Percentiles rank a stretch among this genome's conserved stretches.
These are phyloP conservation scores for Pissodes strobi DNA, from an alignment of 1,140 invertebrate genomes.

Conservation along the genomic window DNA sequence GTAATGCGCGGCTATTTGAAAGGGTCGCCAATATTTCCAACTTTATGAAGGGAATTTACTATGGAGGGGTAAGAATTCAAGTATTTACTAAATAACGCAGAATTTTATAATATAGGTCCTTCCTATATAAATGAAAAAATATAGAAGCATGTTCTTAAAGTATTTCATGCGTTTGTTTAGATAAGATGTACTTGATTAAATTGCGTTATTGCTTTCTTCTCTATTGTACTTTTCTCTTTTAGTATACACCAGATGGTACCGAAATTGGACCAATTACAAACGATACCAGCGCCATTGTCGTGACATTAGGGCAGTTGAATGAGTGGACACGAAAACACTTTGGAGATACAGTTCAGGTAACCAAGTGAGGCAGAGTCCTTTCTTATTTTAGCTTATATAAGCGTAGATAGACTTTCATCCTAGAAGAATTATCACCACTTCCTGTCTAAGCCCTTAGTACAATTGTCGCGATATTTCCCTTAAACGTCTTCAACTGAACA, in stretches of 20 bases:
- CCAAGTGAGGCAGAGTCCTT: neutral
- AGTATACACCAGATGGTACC: conserved; percentile 34
- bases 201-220: too few relatives aligned
- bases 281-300: neutral
- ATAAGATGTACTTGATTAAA: too few relatives aligned
- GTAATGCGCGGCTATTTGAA: conserved; percentile 26
- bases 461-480: too few relatives aligned
- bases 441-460: too few relatives aligned
- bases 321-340: conserved; percentile 45
- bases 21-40: conserved; percentile 36
- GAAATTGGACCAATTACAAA: conserved; percentile 3
- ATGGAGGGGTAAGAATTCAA: conserved; percentile 25
- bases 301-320: conserved; percentile 44
- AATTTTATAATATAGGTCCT: too few relatives aligned
- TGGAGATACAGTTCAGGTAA: conserved; percentile 34
- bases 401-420: neutral
- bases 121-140: too few relatives aligned
- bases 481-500: too few relatives aligned
- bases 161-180: too few relatives aligned
- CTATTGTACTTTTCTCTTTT: too few relatives aligned
- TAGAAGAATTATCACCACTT: too few relatives aligned
- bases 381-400: neutral
- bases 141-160: too few relatives aligned
- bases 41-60: conserved; percentile 38
- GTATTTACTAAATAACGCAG: neutral